A percentile compares a stretch with the other conserved stretches of the same genome.
Conservation (phyloP, 64 coral and sea anemone genomes). For the Platygyra sinensis region DNA sequence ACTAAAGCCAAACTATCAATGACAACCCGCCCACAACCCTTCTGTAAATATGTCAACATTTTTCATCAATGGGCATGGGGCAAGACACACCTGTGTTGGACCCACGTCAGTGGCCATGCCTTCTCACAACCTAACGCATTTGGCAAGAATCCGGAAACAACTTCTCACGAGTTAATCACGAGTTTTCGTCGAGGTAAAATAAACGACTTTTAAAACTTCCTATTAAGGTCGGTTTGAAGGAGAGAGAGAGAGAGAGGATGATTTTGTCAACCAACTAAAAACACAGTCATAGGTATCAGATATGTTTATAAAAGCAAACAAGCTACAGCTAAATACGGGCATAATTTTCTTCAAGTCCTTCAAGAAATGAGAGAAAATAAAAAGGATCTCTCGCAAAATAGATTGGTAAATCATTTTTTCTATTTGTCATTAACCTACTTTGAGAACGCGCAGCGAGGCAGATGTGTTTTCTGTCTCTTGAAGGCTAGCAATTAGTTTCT, state of each 20-base stretch:
- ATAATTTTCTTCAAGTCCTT: too few relatives aligned
- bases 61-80: conserved; percentile 2
- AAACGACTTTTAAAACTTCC: background rate
- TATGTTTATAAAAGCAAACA: too few relatives aligned
- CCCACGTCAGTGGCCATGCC: conserved; percentile 16
- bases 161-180: conserved; percentile 15
- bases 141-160: conserved; percentile 25
- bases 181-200: conserved; percentile 1
- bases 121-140: background rate
- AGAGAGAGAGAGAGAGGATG: background rate
- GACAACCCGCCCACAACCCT: conserved; percentile 14
- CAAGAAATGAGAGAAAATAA: too few relatives aligned
- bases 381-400: too few relatives aligned
- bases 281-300: background rate
- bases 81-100: conserved; percentile 2
- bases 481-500: background rate
- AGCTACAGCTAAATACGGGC: too few relatives aligned
- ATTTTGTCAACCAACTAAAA: background rate
- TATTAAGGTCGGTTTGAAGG: background rate
- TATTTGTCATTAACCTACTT: too few relatives aligned
- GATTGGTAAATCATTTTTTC: too few relatives aligned
- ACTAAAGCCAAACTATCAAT: background rate
- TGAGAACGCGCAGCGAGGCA: background rate
- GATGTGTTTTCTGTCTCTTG: background rate
- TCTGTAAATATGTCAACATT: conserved; percentile 10